Percentiles rank a stretch among this genome's conserved stretches.
Conservation (phyloP, 2,797 vertebrate genomes). For the Sparus aurata region DNA sequence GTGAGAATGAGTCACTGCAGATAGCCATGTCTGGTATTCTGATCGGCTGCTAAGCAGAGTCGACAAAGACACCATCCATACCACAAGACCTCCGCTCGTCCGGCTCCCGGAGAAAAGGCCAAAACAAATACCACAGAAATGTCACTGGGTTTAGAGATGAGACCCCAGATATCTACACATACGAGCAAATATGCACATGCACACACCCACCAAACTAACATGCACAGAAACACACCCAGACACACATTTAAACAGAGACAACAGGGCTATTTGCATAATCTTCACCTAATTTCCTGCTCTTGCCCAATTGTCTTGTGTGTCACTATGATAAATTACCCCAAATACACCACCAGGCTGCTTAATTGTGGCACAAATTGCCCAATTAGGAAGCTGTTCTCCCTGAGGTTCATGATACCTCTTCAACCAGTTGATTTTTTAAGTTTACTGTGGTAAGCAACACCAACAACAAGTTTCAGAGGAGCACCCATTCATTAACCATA, state of each 20-base stretch:
- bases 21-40: slow-evolving; percentile 30
- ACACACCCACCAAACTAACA: background rate
- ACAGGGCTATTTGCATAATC: slow-evolving; percentile 34
- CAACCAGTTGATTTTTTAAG: slow-evolving; percentile 26
- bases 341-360: slow-evolving; percentile 3
- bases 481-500: slow-evolving; percentile 17
- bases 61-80: slow-evolving; percentile 40
- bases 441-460: slow-evolving; percentile 5
- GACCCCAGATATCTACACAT: slow-evolving; percentile 10
- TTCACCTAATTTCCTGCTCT: slow-evolving; percentile 23
- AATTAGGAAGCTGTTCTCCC: slow-evolving; percentile 39
- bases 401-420: slow-evolving; percentile 5
- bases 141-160: slow-evolving; percentile 35
- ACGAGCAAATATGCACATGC: background rate
- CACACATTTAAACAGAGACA: background rate
- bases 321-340: slow-evolving; percentile 47
- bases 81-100: slow-evolving; percentile 22
- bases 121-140: slow-evolving; percentile 67
- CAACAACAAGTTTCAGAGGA: background rate
- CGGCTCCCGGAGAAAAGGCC: slow-evolving; percentile 43
- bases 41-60: slow-evolving; percentile 32
- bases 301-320: slow-evolving; percentile 19
- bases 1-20: slow-evolving; percentile 7
- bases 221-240: background rate
- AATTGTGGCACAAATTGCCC: slow-evolving; percentile 49